Evolutionary conservation across 2,888 invertebrate species (phyloP), one percentile per base, ranked within the genome.

Genomic region (Aspidiotus destructor): DNA sequence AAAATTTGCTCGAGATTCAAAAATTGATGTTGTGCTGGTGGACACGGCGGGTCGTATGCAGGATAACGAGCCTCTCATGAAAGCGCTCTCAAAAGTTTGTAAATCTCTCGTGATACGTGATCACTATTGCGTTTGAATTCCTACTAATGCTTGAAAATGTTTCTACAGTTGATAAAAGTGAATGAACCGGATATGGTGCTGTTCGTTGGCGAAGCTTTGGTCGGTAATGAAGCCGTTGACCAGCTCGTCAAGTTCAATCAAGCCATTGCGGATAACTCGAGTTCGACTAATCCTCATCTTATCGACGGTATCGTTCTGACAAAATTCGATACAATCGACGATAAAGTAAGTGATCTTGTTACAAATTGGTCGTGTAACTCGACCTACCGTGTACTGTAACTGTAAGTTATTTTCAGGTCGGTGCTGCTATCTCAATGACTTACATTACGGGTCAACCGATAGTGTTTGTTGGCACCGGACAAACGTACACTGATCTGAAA

Each of bases 31-130:
- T 10, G 98, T 98, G 0, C 80, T 99, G n/a, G 86, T 99, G 16
- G 99, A 99, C 79, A 99, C 99, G 0, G 99, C 99, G 52, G 99
- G 99, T n/a, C 84, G 99, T 70, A 99, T 99, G 99, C 99, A 99
- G 80, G 98, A 99, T 80, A 99, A 99, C 78, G 98, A 98, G 77
- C 99, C 99, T 0, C 81, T 99, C 54, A 99, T 99, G 99, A 83
- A 96, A 72, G 95, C 99, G 0, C 81, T 99, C 63, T 90, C 98
- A 7, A 99, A 99, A 79, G 83, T 83, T 74, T 69, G 60, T 69
- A 57, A 62, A 41, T 41, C 0, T 54, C 17, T 62, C 52, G 2
- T 48, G 62, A 55, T 54, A 16, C 13, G 13, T 17, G 7, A 40
- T 60, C 5, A 28, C 1, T 1, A n/a, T 57, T 57, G 2, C 57